Conservation (phyloP, 2,113 vertebrate genomes). For the Xiphias gladius region DNA sequence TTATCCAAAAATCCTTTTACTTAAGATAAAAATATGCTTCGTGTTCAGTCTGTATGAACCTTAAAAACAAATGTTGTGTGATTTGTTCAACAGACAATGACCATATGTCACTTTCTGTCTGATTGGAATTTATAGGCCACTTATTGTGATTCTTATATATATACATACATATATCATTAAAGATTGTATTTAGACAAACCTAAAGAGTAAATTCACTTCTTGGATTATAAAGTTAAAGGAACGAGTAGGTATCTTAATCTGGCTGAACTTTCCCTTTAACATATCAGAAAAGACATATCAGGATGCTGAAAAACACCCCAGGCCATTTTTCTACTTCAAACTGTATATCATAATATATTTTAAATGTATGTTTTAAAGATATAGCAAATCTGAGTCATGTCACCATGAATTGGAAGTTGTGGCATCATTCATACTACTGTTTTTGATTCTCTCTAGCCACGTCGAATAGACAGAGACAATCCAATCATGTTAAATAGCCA, state of each 20-base stretch:
- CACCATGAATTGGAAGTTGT: slow-evolving; percentile 46
- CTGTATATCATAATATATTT: slow-evolving; percentile 59
- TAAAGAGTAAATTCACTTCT: background rate
- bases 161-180: background rate
- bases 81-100: background rate
- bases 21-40: background rate
- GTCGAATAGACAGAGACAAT: slow-evolving; percentile 76
- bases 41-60: background rate
- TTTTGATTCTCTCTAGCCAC: slow-evolving; percentile 69
- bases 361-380: slow-evolving; percentile 52
- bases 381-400: slow-evolving; percentile 46
- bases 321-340: slow-evolving; percentile 68
- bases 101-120: background rate
- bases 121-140: no score
- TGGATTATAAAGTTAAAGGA: slow-evolving; percentile 19
- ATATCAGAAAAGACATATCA: slow-evolving; percentile 77
- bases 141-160: background rate
- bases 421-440: slow-evolving; percentile 70
- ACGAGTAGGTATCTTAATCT: slow-evolving; percentile 42
- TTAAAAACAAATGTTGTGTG: background rate
- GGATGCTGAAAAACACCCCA: slow-evolving; percentile 55
- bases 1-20: background rate
- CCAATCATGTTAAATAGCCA: slow-evolving; percentile 77
- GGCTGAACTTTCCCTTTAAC: slow-evolving; percentile 69
- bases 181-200: slow-evolving; percentile 2